Evolutionary conservation across 2,113 vertebrate species (phyloP).

Genomic region (Apteryx mantelli): DNA sequence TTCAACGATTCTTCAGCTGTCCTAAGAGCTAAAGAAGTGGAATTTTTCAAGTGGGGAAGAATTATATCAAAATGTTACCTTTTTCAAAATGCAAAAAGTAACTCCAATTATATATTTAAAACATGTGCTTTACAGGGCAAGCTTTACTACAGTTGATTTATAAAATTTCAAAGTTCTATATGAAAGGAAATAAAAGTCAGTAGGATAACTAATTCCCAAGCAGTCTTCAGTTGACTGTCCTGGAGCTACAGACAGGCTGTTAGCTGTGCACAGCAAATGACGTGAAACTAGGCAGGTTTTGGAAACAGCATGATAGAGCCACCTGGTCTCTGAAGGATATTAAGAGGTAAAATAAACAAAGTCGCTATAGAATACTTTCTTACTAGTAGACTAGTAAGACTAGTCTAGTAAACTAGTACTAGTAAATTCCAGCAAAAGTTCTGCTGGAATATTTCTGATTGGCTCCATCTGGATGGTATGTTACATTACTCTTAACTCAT

Average conservation of each 20-base stretch:
- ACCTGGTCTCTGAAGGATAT: not conserved
- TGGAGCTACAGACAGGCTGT: not conserved
- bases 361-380: not conserved
- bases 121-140: not conserved
- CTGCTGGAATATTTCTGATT: not conserved
- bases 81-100: not conserved
- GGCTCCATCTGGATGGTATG: constrained; percentile 8
- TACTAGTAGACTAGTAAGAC: not conserved
- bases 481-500: constrained; percentile 28
- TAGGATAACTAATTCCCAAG: not conserved
- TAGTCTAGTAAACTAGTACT: no score
- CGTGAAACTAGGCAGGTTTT: rapidly evolving
- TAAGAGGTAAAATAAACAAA: not conserved
- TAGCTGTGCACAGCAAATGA: not conserved
- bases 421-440: not conserved
- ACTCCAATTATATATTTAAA: not conserved
- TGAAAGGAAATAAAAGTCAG: not conserved
- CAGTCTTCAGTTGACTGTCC: not conserved
- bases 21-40: not conserved
- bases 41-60: not conserved
- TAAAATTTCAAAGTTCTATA: not conserved
- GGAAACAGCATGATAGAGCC: not conserved
- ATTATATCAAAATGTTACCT: not conserved
- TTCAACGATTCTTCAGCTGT: not conserved
- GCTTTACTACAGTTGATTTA: not conserved